A percentile compares a stretch with the other conserved stretches of the same genome.
Conservation (phyloP, 2,888 invertebrate species). For the Palloptera scutellata region DNA sequence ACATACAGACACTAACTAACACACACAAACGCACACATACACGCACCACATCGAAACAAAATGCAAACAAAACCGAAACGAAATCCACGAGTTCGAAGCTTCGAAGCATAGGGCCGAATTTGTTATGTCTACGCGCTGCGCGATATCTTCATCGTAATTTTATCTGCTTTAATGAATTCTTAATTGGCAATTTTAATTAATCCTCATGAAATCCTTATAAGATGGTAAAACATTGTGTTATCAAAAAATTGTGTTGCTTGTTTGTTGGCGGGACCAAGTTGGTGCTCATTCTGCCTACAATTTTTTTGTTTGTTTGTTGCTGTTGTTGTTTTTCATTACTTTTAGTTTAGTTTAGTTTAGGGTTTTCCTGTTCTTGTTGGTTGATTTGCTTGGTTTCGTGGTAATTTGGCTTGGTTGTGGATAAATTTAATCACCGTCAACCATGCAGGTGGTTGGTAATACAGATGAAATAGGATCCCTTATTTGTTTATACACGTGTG, state of each 20-base stretch:
- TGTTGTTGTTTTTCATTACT: conserved; percentile 14
- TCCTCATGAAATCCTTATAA: conserved; percentile 50
- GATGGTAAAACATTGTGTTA: conserved; percentile 35
- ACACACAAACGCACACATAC: neutral
- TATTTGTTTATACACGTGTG: conserved; percentile 1
- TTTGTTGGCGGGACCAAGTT: neutral
- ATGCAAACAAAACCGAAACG: too few species aligned
- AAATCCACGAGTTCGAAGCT: too few species aligned
- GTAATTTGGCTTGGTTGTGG: conserved; percentile 35
- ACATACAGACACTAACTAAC: neutral
- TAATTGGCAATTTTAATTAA: conserved; percentile 58
- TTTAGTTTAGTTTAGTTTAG: conserved; percentile 19
- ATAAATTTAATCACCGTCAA: conserved; percentile 39
- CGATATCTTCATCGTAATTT: conserved; percentile 38
- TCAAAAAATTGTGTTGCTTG: conserved; percentile 19
- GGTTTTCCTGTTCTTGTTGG: conserved; percentile 1
- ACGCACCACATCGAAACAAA: too few species aligned
- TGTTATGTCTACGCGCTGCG: neutral
- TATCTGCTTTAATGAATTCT: conserved; percentile 52
- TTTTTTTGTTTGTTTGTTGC: conserved; percentile 17
- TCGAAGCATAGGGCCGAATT: neutral
- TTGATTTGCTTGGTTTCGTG: conserved; percentile 11
- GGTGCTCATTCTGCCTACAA: conserved; percentile 3
- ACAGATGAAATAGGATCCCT: neutral
- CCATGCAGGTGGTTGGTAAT: conserved; percentile 38